Conservation (phyloP, 2,888 invertebrate genomes). For the Drosophila bunnanda region DNA sequence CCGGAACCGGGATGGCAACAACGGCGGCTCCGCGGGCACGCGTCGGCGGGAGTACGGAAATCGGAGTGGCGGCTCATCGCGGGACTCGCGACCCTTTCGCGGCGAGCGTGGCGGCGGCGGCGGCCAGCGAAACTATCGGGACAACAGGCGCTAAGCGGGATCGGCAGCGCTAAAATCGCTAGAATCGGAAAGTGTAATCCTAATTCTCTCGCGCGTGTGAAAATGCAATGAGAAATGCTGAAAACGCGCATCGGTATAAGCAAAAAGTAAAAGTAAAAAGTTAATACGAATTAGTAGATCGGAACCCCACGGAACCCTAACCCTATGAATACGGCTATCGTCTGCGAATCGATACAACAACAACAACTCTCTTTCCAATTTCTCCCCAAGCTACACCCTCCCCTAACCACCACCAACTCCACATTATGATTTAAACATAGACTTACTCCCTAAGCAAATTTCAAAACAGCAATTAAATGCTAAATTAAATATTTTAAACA, state of each 20-base stretch:
- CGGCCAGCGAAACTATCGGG: slow-evolving; percentile 71
- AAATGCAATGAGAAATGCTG: slow-evolving; percentile 32
- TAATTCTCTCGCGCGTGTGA: slow-evolving; percentile 45
- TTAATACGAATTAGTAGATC: slow-evolving; percentile 13
- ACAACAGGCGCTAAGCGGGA: slow-evolving; percentile 61
- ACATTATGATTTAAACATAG: slow-evolving; percentile 46
- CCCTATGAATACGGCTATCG: slow-evolving; percentile 21
- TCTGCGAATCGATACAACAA: slow-evolving; percentile 35
- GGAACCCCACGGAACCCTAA: slow-evolving; percentile 15
- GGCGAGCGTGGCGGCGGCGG: slow-evolving; percentile 74
- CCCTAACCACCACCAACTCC: slow-evolving; percentile 34
- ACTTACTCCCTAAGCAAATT: slow-evolving; percentile 55
- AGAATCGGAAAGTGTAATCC: slow-evolving; percentile 49
- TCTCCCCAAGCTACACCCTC: slow-evolving; percentile 25
- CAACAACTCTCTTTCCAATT: slow-evolving; percentile 27
- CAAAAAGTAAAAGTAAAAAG: slow-evolving; percentile 31
- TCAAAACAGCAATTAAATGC: slow-evolving; percentile 41
- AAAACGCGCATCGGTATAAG: slow-evolving; percentile 36
- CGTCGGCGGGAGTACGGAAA: slow-evolving; percentile 76
- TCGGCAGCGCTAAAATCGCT: slow-evolving; percentile 11
- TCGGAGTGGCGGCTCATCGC: slow-evolving; percentile 69
- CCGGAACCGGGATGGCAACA: slow-evolving; percentile 80
- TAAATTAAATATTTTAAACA: slow-evolving; percentile 55
- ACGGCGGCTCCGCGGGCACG: slow-evolving; percentile 82
- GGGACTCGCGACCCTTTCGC: slow-evolving; percentile 85